Conservation (phyloP, 2,113 vertebrate genomes). For the Phocoena phocoena region DNA sequence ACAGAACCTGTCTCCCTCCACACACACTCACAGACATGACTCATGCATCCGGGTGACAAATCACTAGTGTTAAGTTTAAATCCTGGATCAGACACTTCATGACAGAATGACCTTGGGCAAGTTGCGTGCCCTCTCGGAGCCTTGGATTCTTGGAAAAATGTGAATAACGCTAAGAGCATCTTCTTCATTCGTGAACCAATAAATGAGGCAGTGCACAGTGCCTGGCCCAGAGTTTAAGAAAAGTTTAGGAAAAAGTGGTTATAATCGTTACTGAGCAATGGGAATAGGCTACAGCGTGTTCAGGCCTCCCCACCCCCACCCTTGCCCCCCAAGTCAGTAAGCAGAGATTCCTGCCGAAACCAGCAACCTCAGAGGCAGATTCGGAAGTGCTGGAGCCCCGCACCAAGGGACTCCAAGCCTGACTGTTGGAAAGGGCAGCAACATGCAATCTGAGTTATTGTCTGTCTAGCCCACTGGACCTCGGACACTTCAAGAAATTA, state of each 20-base stretch:
- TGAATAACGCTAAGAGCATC: neutral
- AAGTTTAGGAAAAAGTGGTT: too few relatives aligned
- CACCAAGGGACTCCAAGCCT: neutral
- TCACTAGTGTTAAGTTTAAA: neutral
- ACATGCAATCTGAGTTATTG: rapidly evolving
- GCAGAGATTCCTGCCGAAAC: neutral
- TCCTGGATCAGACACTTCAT: neutral
- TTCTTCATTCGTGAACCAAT: neutral
- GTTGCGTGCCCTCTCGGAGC: neutral
- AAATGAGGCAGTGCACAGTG: too few relatives aligned
- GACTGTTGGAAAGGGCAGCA: neutral
- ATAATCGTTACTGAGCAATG: neutral
- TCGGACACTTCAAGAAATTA: neutral
- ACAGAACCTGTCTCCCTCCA: neutral
- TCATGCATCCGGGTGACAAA: neutral
- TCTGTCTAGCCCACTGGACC: neutral
- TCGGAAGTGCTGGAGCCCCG: neutral
- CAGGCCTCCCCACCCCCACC: neutral
- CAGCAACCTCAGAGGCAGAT: neutral
- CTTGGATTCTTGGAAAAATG: neutral
- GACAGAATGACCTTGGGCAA: neutral
- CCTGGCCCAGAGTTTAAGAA: rapidly evolving
- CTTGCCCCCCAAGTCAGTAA: neutral
- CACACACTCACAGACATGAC: neutral
- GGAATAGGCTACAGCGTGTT: neutral